Evolutionary conservation across 2,113 vertebrate species (phyloP).

Genomic region (Azemiops feae): DNA sequence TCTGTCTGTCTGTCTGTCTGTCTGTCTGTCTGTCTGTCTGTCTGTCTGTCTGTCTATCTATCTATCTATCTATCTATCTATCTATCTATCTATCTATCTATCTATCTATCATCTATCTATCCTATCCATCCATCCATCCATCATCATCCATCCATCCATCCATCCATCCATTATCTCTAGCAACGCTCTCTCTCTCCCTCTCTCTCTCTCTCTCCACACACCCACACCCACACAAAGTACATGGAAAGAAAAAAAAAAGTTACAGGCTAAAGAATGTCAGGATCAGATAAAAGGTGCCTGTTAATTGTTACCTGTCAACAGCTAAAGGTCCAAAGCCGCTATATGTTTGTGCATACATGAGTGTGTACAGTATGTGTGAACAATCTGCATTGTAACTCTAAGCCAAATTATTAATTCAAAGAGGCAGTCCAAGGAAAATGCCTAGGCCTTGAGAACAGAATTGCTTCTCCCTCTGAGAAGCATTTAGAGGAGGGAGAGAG

Average conservation of each 20-base stretch:
- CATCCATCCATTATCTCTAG: too few species aligned
- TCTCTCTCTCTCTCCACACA: neutral
- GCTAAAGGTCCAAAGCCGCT: neutral
- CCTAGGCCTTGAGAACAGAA: neutral
- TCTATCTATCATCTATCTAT: too few species aligned
- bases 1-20: neutral
- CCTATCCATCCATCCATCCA: neutral
- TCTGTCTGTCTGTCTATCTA: neutral
- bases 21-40: neutral
- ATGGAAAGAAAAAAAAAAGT: neutral
- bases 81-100: neutral
- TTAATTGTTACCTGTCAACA: neutral
- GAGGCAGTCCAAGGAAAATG: neutral
- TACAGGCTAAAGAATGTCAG: neutral
- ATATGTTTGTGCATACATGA: neutral
- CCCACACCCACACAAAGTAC: neutral
- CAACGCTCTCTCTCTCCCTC: too few species aligned
- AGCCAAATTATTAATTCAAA: neutral
- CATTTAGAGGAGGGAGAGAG: neutral
- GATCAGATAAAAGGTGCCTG: neutral
- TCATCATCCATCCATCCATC: too few species aligned
- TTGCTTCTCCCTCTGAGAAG: neutral
- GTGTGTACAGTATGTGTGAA: neutral
- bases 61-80: neutral
- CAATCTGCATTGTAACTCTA: neutral